Conservation (phyloP, 2,888 invertebrate species). For the Metopia argyrocephala region DNA sequence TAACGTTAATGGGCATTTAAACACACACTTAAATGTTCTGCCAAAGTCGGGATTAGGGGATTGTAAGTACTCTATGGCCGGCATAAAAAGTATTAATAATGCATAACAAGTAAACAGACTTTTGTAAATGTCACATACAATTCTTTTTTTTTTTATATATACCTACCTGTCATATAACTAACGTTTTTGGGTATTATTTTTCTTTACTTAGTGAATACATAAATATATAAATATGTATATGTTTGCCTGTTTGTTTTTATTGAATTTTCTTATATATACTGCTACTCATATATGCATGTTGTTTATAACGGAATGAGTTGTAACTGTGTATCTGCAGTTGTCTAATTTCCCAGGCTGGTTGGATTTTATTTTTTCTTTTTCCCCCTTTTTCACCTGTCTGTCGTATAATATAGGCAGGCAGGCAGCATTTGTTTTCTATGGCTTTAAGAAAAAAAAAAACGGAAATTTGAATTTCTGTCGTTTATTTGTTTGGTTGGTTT, state of each 20-base stretch:
- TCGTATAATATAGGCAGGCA: background rate
- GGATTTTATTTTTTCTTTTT: background rate
- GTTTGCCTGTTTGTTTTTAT: slow-evolving; percentile 54
- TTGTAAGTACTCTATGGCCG: no score
- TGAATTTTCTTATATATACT: slow-evolving; percentile 12
- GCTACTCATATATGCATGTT: slow-evolving; percentile 20
- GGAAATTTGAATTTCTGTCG: slow-evolving; percentile 13
- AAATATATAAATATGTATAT: no score
- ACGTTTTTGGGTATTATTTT: no score
- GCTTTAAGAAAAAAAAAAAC: slow-evolving; percentile 6
- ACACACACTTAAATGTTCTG: background rate
- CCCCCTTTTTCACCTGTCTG: slow-evolving; percentile 4
- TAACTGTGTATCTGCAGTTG: slow-evolving; percentile 59
- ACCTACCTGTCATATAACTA: no score
- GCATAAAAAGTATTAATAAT: no score
- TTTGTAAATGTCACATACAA: no score
- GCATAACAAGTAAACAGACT: no score
- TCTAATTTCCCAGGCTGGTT: slow-evolving; percentile 51
- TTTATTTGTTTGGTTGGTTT: slow-evolving; percentile 10
- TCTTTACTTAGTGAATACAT: no score
- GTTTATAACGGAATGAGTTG: slow-evolving; percentile 1
- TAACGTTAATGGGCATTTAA: background rate
- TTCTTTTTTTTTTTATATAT: no score
- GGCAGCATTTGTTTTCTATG: background rate
- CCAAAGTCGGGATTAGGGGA: no score